A percentile compares a stretch with the other conserved stretches of the same genome.
Conservation (phyloP, 2,888 invertebrate genomes). For the Corbicula japonica region DNA sequence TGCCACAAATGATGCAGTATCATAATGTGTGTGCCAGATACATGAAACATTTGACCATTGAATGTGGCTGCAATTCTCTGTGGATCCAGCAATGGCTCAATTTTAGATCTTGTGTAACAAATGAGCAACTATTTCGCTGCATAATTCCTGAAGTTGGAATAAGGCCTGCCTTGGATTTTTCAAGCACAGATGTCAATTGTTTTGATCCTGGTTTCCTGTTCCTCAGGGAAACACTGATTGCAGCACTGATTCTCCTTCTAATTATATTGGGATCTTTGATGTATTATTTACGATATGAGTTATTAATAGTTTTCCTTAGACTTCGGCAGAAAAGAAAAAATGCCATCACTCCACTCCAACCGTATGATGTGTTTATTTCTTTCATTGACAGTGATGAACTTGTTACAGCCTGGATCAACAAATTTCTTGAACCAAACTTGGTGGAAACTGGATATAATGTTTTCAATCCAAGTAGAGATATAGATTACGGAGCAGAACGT, state of each 20-base stretch:
- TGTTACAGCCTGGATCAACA: constrained; percentile 38
- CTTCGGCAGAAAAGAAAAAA: constrained; percentile 9
- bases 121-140: constrained; percentile 34
- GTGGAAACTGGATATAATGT: constrained; percentile 18
- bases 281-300: constrained; percentile 30
- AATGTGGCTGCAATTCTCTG: constrained; percentile 33
- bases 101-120: neutral
- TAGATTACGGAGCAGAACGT: constrained; percentile 32
- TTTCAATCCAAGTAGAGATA: constrained; percentile 40
- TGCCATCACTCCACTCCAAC: neutral
- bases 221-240: neutral
- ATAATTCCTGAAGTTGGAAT: constrained; percentile 20
- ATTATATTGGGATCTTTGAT: constrained; percentile 12
- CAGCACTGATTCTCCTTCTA: neutral
- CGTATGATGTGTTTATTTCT: constrained; percentile 45
- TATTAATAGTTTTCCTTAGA: constrained; percentile 24
- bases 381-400: constrained; percentile 45
- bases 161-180: constrained; percentile 14
- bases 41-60: constrained; percentile 14
- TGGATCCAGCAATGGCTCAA: constrained; percentile 46
- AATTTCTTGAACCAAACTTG: constrained; percentile 24
- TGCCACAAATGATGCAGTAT: constrained; percentile 43
- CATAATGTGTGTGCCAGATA: constrained; percentile 28
- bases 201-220: neutral
- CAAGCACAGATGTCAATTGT: constrained; percentile 6